phyloP scores from a whole-genome alignment of 2,797 vertebrate species.

The Pteropus rufus region DNA sequence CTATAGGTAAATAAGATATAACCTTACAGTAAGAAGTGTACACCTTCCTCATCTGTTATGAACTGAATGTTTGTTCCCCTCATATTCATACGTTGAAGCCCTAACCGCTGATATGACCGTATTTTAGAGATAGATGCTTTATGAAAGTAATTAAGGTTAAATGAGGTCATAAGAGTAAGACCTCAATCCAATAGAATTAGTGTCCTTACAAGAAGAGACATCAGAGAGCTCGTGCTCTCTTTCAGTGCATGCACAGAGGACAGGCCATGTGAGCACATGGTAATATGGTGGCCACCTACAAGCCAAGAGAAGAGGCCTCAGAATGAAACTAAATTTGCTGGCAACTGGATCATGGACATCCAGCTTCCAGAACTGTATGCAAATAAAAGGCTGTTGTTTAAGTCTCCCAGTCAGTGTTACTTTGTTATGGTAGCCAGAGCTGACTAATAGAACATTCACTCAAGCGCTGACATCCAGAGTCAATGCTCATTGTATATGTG shows the following conservation, averaged over 20 bases:
- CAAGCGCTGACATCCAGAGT: background rate
- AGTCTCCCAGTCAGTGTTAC: background rate
- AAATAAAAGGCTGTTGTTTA: background rate
- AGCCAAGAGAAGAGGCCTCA: background rate
- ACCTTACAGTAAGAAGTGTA: background rate
- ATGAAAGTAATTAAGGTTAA: background rate
- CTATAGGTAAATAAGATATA: background rate
- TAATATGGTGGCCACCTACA: background rate
- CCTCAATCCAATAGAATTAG: background rate
- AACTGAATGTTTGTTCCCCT: background rate
- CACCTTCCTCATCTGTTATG: background rate
- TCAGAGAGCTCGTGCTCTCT: background rate
- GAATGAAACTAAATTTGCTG: background rate
- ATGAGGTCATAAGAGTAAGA: background rate
- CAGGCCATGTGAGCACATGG: background rate
- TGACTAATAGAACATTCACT: background rate
- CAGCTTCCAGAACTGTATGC: background rate
- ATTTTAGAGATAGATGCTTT: background rate
- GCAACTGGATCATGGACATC: background rate
- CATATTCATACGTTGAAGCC: background rate
- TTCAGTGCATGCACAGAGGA: background rate
- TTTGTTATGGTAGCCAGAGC: background rate
- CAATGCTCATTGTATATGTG: background rate
- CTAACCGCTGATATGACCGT: background rate
- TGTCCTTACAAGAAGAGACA: background rate